Base-by-base conservation (phyloP, 2,797 vertebrate species). In the Sternotherus odoratus region DNA sequence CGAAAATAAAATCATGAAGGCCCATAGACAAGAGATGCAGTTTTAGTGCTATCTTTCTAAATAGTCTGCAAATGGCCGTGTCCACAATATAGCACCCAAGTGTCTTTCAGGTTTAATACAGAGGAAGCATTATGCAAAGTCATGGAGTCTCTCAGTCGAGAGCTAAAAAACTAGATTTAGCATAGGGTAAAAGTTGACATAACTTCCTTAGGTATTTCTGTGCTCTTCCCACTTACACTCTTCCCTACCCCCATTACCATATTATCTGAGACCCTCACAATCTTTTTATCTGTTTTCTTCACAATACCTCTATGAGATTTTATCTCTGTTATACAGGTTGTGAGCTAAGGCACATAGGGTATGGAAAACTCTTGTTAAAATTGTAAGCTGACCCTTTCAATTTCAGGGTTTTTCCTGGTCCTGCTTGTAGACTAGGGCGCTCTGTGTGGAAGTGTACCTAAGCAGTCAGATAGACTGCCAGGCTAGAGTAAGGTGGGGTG, bases 111-210 rank as follows among this genome's bases (percentile, higher is more conserved):
- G 69, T 90, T 95, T 88, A 88, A 88, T 88, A 72, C 82, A 77
- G 95, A 90, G 91, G 43, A 66, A 87, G 50, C 57, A 79, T 86
- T 93, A 54, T 92, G n/a, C 80, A 91, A 95, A 94, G 79, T 69
- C 57, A 94, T 90, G 83, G 86, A 50, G 85, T 66, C 63, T 66
- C 9, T 66, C 63, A 36, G 63, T n/a, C 60, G n/a, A 33, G 60
- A 66, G 33, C 36, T 10, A n/a, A n/a, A 66, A 66, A n/a, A 57
- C 21, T 43, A 43, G 23, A 46, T 46, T 24, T 39, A 46, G 39
- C 69, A 43, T 19, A 74, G 23, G 23, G 36, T 43, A 28, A 24
- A 74, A 13, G 39, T 28, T 74, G 24, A 74, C 39, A 24, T 46
- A 13, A 43, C 36, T 74, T 26, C 24, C 39, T 12, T 24, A 74